These are phyloP conservation scores for Cydia strobilella DNA, from an alignment of 1,140 invertebrate genomes.

Conservation along the genomic window DNA sequence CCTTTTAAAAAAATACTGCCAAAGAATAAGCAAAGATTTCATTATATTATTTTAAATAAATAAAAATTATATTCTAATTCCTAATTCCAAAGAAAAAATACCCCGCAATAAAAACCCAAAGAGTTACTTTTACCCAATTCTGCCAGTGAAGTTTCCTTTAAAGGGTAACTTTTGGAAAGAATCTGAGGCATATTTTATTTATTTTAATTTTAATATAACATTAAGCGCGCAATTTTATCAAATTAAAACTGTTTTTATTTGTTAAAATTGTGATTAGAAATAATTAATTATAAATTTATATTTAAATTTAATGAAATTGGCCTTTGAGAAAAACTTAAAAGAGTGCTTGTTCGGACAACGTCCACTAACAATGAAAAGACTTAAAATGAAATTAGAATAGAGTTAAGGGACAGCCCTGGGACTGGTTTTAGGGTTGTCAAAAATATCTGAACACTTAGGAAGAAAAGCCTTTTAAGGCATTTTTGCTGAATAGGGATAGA, in stretches of 20 bases:
- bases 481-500: not conserved
- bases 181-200: slow-evolving; percentile 26
- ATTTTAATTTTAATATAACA: slow-evolving; percentile 20
- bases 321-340: slow-evolving; percentile 51
- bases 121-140: slow-evolving; percentile 23
- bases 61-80: slow-evolving; percentile 35
- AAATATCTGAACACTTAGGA: not conserved
- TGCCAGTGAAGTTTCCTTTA: not conserved
- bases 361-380: slow-evolving; percentile 63
- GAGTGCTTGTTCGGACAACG: slow-evolving; percentile 63
- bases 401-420: slow-evolving; percentile 5
- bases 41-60: slow-evolving; percentile 36
- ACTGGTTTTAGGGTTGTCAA: slow-evolving; percentile 4
- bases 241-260: not conserved
- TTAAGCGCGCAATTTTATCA: slow-evolving; percentile 23
- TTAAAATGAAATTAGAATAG: slow-evolving; percentile 53
- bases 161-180: not conserved
- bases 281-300: slow-evolving; percentile 43
- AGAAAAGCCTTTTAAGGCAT: not conserved
- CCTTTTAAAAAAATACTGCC: slow-evolving; percentile 45
- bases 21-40: slow-evolving; percentile 61
- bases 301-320: slow-evolving; percentile 49
- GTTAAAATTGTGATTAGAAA: slow-evolving; percentile 45
- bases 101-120: slow-evolving; percentile 39
- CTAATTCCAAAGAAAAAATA: slow-evolving; percentile 49